phyloP scores from a whole-genome alignment of 2,113 vertebrate genomes.

The Delphinus delphis region DNA sequence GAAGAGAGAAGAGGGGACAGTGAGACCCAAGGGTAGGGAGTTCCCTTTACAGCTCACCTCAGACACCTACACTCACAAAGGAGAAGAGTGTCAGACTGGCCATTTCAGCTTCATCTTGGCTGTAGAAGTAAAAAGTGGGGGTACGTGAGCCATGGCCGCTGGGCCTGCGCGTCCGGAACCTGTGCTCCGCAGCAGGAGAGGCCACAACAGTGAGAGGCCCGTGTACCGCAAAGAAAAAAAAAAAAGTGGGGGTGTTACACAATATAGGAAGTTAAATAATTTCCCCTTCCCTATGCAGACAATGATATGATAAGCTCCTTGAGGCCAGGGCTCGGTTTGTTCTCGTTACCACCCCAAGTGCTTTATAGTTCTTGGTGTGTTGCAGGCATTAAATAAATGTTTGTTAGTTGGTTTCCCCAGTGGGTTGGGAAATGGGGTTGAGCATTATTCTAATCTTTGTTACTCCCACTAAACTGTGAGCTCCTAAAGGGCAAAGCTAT shows the following conservation, averaged over 20 bases:
- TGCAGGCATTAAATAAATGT: not conserved
- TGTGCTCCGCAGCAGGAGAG: too few relatives aligned
- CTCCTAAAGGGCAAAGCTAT: not conserved
- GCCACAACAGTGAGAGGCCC: too few relatives aligned
- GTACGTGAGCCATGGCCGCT: too few relatives aligned
- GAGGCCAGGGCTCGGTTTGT: not conserved
- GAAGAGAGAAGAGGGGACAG: not conserved
- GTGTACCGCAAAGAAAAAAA: too few relatives aligned
- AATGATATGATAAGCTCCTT: not conserved
- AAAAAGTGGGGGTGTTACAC: not conserved
- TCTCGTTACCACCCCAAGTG: not conserved
- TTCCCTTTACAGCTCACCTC: not conserved
- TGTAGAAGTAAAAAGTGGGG: not conserved
- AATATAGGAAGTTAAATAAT: conserved; percentile 57
- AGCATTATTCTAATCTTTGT: not conserved
- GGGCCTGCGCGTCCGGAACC: too few relatives aligned
- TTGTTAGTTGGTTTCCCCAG: not conserved
- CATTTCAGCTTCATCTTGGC: not conserved
- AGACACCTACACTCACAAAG: not conserved
- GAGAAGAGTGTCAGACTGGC: not conserved
- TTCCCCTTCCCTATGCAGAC: conserved; percentile 43
- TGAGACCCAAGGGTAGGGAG: not conserved
- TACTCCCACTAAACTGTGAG: not conserved
- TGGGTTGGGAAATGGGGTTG: not conserved
- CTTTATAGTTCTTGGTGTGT: not conserved